These are phyloP conservation scores for Ceratina japonica DNA, from an alignment of 1,140 invertebrate genomes.

Conservation along the genomic window DNA sequence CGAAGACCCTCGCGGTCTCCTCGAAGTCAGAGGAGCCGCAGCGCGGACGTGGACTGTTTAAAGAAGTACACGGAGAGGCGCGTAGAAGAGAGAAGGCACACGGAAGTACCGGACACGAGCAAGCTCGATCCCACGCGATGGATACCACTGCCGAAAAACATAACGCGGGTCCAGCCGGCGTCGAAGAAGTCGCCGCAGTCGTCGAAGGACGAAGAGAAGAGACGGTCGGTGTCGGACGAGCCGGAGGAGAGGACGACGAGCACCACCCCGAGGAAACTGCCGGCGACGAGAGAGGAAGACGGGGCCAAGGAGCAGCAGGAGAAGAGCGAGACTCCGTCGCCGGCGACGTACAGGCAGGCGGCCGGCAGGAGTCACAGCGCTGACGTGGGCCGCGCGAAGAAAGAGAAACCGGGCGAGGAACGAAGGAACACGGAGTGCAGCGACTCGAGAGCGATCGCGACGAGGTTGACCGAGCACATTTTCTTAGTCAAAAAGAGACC, in stretches of 20 bases:
- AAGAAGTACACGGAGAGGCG: slow-evolving; percentile 71
- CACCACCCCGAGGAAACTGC: slow-evolving; percentile 25
- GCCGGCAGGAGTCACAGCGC: slow-evolving; percentile 56
- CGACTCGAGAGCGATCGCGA: slow-evolving; percentile 53
- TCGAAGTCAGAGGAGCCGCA: slow-evolving; percentile 71
- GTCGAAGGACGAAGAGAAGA: slow-evolving; percentile 30
- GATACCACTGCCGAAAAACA: slow-evolving; percentile 60
- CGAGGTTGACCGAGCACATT: slow-evolving; percentile 62
- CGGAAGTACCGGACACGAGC: slow-evolving; percentile 62
- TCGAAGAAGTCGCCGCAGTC: slow-evolving; percentile 43
- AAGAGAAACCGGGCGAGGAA: slow-evolving; percentile 54
- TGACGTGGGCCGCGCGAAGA: slow-evolving; percentile 46
- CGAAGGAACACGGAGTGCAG: slow-evolving; percentile 62
- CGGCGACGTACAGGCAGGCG: slow-evolving; percentile 19
- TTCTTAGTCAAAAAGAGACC: slow-evolving; percentile 60
- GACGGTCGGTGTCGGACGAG: neutral
- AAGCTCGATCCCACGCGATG: slow-evolving; percentile 55
- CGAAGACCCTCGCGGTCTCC: slow-evolving; percentile 71
- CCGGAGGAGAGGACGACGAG: neutral
- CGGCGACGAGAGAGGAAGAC: slow-evolving; percentile 28
- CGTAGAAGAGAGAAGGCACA: slow-evolving; percentile 69
- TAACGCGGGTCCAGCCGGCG: slow-evolving; percentile 22
- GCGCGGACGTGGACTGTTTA: slow-evolving; percentile 71
- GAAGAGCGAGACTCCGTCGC: slow-evolving; percentile 1
- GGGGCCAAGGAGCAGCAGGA: neutral